Base-by-base conservation (phyloP, 2,888 invertebrate genomes). In the Lasius fuliginosus region DNA sequence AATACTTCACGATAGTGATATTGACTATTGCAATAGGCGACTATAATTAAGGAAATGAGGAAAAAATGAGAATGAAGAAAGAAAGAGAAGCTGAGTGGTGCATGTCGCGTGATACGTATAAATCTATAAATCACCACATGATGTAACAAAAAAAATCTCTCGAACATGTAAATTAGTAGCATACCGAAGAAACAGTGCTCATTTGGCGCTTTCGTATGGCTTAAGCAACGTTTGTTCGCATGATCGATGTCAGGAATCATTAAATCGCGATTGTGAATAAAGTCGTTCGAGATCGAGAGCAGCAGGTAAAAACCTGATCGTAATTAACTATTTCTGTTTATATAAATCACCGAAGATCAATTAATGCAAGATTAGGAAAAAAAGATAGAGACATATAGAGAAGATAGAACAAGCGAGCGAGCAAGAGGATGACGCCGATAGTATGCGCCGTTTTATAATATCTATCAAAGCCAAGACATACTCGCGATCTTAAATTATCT, bases 401-500 rank as follows among this genome's bases (percentile, higher is more conserved):
- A 67, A 62, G 75, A 73, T 27, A 67, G 53, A 46, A 53, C 40
- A 67, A 64, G 74, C 56, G 42, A 30, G n/a, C 62, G 77, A 56
- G 15, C n/a, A 73, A 71, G 64, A 60, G 64, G 60, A 56, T 69
- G 74, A 46, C 42, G 65, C 15, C 64, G 81, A 85, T 76, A 85
- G 83, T 82, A 81, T 76, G 88, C 79, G 82, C 65, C 82, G 86
- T 89, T 90, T 90, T 90, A 88, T 89, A 87, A 88, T 88, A 86
- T 83, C 18, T 88, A 85, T 83, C 18, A 15, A 65, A 84, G 64
- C 65, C 40, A 46, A 82, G 85, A 83, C 79, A 79, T 82, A 74
- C 71, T 53, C 84, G 76, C 85, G 84, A 87, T 89, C 88, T 90
- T 90, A 87, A 87, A 89, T 90, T 88, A 89, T 86, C 87, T 82